Percentiles rank a stretch among this genome's conserved stretches.
Conservation (phyloP, 2,888 invertebrate species). For the Nysson spinosus region DNA sequence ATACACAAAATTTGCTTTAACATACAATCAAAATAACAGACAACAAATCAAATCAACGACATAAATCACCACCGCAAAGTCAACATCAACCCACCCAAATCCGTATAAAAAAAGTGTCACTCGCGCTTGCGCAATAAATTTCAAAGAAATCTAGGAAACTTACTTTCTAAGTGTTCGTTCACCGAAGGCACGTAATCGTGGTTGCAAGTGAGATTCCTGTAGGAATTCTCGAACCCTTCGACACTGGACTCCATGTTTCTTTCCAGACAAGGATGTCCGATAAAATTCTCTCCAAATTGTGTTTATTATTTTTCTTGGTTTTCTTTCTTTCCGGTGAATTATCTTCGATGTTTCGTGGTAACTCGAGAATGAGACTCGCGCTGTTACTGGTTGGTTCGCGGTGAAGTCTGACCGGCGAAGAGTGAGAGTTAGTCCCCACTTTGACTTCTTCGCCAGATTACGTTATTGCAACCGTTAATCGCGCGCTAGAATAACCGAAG, state of each 20-base stretch:
- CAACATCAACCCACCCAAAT: too few relatives aligned
- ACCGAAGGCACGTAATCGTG: constrained; percentile 66
- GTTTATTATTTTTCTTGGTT: not conserved
- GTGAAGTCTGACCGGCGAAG: constrained; percentile 21
- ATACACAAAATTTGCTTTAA: too few relatives aligned
- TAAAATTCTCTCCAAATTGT: not conserved
- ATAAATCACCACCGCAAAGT: too few relatives aligned
- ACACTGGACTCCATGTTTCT: constrained; percentile 14
- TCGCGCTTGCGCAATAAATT: too few relatives aligned
- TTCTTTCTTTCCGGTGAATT: not conserved
- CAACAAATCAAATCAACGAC: too few relatives aligned
- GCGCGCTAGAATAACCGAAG: constrained; percentile 10
- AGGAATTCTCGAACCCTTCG: constrained; percentile 33
- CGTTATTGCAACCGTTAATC: constrained; percentile 53
- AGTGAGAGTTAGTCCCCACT: constrained; percentile 70
- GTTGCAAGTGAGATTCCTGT: constrained; percentile 66
- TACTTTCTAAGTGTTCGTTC: constrained; percentile 70
- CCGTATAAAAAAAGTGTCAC: too few relatives aligned
- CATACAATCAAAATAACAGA: too few relatives aligned
- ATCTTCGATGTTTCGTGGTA: not conserved
- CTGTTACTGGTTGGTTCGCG: constrained; percentile 16
- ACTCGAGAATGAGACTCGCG: constrained; percentile 30
- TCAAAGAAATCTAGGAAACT: too few relatives aligned
- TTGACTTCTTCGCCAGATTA: constrained; percentile 45
- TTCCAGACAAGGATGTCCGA: not conserved